A percentile compares a stretch with the other conserved stretches of the same genome.
phyloP scores from a whole-genome alignment of 2,888 invertebrate species.

The Gnatocerus cornutus region DNA sequence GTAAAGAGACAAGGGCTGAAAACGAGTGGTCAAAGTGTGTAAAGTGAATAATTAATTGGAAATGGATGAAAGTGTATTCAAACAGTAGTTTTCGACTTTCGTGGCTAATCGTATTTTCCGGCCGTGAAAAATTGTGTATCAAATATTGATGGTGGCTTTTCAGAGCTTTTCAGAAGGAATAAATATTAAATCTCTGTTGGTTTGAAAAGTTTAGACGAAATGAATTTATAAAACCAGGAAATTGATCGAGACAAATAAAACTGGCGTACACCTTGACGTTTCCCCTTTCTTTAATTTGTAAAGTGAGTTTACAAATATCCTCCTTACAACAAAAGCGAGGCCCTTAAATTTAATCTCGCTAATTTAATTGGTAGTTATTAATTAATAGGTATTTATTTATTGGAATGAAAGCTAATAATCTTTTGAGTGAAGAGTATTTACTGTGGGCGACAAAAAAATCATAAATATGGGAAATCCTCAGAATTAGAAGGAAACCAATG shows the following conservation, averaged over 20 bases:
- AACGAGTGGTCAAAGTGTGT: not conserved
- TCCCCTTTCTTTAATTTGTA: constrained; percentile 21
- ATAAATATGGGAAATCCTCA: constrained; percentile 46
- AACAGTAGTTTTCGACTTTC: too few relatives aligned
- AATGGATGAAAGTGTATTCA: too few relatives aligned
- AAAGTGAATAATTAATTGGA: not conserved
- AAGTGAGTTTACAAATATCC: constrained; percentile 25
- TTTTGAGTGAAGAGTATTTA: constrained; percentile 21
- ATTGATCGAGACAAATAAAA: constrained; percentile 11
- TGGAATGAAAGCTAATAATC: constrained; percentile 27
- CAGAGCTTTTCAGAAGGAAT: not conserved
- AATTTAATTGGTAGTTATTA: constrained; percentile 46
- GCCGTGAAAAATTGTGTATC: not conserved
- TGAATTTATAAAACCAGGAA: constrained; percentile 9
- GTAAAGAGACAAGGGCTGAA: not conserved
- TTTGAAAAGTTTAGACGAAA: constrained; percentile 1
- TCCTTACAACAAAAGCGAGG: constrained; percentile 50
- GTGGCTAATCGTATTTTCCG: not conserved
- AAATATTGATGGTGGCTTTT: not conserved
- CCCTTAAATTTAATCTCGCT: constrained; percentile 51
- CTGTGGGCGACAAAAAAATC: constrained; percentile 36
- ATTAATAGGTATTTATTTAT: constrained; percentile 40
- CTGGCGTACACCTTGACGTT: constrained; percentile 3
- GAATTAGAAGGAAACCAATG: constrained; percentile 42
- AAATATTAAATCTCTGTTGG: constrained; percentile 8